A percentile compares a stretch with the other conserved stretches of the same genome.
phyloP scores from a whole-genome alignment of 2,888 invertebrate genomes.

The Epiblema foenella region DNA sequence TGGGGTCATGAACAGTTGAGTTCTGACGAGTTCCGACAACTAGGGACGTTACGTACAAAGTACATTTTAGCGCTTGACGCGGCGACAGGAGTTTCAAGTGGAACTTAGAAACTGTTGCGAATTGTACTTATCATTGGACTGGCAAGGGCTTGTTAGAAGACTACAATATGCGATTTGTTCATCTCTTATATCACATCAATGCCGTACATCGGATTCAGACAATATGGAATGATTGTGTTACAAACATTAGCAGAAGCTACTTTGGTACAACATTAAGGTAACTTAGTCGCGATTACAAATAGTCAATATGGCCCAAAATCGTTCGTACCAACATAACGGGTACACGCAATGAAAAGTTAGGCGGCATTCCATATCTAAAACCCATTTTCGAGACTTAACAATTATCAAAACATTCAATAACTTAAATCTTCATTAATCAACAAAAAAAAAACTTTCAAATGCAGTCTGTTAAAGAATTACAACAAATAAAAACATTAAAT shows the following conservation, averaged over 20 bases:
- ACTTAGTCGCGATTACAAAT: constrained; percentile 45
- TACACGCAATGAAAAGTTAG: constrained; percentile 20
- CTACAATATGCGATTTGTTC: constrained; percentile 64
- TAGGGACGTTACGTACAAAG: constrained; percentile 11
- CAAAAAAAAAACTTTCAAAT: constrained; percentile 47
- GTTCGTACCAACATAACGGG: constrained; percentile 5
- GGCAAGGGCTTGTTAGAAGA: constrained; percentile 32
- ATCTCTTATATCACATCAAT: constrained; percentile 76
- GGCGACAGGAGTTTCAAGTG: neutral
- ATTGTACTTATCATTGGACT: neutral
- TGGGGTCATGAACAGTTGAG: neutral
- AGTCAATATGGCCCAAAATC: constrained; percentile 33
- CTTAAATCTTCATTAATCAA: constrained; percentile 46
- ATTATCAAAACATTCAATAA: constrained; percentile 44
- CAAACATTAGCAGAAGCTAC: constrained; percentile 50
- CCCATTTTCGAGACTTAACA: constrained; percentile 43
- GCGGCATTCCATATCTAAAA: constrained; percentile 23
- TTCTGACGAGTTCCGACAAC: neutral
- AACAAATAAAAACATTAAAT: constrained; percentile 42
- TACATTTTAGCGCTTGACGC: neutral
- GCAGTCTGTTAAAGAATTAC: constrained; percentile 46
- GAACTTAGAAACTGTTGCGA: neutral
- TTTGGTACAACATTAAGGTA: constrained; percentile 61
- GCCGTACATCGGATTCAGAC: constrained; percentile 71
- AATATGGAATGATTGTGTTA: constrained; percentile 73